phyloP scores from a whole-genome alignment of 2,113 vertebrate species.

The Nothobranchius kuhntae region DNA sequence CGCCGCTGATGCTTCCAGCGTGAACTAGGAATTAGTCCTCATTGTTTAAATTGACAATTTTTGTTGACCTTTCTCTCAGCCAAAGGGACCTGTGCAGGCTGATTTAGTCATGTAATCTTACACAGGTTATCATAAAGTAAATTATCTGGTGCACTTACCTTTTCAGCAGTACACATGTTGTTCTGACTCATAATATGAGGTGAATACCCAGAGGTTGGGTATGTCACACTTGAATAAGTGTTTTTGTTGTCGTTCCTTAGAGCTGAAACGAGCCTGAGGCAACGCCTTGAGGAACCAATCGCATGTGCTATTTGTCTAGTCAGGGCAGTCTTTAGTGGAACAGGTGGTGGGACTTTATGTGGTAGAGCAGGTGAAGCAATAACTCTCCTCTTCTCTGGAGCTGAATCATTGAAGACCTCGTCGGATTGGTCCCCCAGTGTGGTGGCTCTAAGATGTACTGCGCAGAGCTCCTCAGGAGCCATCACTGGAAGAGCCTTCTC shows the following conservation, averaged over 20 bases:
- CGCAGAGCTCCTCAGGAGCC: slow-evolving; percentile 11
- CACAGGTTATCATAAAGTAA: no score
- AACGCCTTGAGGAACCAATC: slow-evolving; percentile 22
- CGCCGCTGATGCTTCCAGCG: no score
- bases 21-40: no score
- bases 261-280: not conserved
- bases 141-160: no score
- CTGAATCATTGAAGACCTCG: slow-evolving; percentile 10
- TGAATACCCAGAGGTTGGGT: no score
- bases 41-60: no score
- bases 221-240: no score
- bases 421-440: slow-evolving; percentile 15
- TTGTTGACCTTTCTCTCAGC: no score
- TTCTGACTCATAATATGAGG: no score
- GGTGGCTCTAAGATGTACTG: not conserved
- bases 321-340: slow-evolving; percentile 45
- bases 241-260: not conserved
- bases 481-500: not conserved
- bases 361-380: not conserved
- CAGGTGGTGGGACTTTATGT: slow-evolving; percentile 40
- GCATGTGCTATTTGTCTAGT: slow-evolving; percentile 40
- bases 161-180: no score
- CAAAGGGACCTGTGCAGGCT: no score
- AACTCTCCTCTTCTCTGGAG: not conserved
- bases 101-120: no score